Percentiles rank a stretch among this genome's conserved stretches.
Evolutionary conservation across 1,140 invertebrate species (phyloP).

Genomic region (Penaeus japonicus): DNA sequence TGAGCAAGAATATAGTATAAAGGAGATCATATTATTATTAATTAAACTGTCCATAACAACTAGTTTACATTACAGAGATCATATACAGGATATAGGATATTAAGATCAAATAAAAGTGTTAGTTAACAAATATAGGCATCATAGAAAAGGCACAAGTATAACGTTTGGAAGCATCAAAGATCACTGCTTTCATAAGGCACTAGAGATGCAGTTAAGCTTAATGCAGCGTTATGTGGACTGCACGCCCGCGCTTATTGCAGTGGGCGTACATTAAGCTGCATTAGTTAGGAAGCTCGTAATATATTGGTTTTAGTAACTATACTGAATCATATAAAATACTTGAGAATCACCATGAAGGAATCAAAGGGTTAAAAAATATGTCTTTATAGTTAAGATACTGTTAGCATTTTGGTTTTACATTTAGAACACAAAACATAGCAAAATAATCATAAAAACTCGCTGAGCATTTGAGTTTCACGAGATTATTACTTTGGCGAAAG

Average conservation of each 20-base stretch:
- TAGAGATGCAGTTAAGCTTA: background rate
- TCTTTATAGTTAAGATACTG: slow-evolving; percentile 23
- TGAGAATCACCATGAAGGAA: slow-evolving; percentile 40
- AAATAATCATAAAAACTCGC: no score
- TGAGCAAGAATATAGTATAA: slow-evolving; percentile 25
- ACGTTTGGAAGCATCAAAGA: slow-evolving; percentile 44
- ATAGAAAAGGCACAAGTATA: slow-evolving; percentile 48
- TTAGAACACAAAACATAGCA: background rate
- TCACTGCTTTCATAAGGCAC: slow-evolving; percentile 1
- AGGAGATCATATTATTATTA: slow-evolving; percentile 27
- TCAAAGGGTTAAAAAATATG: slow-evolving; percentile 23
- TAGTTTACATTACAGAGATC: slow-evolving; percentile 26
- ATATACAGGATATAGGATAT: slow-evolving; percentile 7
- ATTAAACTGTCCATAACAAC: slow-evolving; percentile 38
- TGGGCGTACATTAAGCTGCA: background rate
- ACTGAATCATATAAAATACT: background rate
- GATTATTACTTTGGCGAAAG: background rate
- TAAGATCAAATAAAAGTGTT: slow-evolving; percentile 23
- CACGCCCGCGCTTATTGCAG: background rate
- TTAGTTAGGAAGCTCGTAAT: slow-evolving; percentile 33
- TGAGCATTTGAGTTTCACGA: no score
- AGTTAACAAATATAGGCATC: slow-evolving; percentile 50
- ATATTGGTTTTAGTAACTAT: slow-evolving; percentile 17
- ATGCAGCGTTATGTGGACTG: no score
- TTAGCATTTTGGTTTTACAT: slow-evolving; percentile 23